These are phyloP conservation scores for Dasyurus viverrinus DNA, from an alignment of 2,113 vertebrate species.

Conservation along the genomic window DNA sequence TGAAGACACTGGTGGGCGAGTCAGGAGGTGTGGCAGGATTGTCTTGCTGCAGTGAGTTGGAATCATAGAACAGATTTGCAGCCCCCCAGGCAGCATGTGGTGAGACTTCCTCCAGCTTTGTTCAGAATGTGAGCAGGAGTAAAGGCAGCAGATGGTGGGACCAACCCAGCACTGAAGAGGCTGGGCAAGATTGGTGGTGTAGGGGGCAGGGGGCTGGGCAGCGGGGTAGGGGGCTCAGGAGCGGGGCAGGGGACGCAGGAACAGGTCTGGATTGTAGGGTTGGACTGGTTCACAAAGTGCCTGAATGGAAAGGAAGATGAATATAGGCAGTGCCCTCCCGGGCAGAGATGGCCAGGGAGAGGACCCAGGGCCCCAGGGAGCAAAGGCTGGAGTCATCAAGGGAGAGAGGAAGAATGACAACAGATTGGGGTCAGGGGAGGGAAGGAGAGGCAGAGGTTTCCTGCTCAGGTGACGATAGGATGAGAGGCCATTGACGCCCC, in stretches of 20 bases:
- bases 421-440: no score
- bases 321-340: no score
- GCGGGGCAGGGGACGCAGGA: no score
- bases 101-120: neutral
- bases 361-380: neutral
- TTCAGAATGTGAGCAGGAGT: neutral
- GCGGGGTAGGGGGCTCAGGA: no score
- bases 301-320: neutral
- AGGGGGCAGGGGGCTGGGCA: neutral
- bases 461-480: no score
- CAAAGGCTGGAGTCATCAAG: neutral
- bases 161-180: neutral
- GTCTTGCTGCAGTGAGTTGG: neutral
- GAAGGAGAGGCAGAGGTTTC: neutral
- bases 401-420: neutral
- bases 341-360: neutral
- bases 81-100: neutral
- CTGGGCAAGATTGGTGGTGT: neutral
- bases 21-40: no score
- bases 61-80: neutral
- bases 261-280: neutral
- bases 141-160: neutral
- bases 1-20: neutral
- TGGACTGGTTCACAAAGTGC: neutral
- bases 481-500: no score